Evolutionary conservation across 1,140 invertebrate species (phyloP).

Genomic region (Leptonema lineaticorne): DNA sequence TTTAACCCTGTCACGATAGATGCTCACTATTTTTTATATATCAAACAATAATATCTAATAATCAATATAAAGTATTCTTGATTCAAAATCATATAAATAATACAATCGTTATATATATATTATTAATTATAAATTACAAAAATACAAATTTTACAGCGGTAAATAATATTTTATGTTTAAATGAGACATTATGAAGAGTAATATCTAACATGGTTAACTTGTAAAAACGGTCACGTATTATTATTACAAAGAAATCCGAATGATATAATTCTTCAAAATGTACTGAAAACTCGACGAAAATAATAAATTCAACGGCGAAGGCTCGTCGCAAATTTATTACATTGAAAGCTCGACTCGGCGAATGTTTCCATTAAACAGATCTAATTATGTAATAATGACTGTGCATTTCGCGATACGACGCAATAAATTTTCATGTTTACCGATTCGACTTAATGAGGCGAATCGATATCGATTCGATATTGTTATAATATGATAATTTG

Average conservation of each 20-base stretch:
- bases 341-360: background rate
- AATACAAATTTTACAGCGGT: too few relatives aligned
- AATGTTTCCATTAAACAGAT: background rate
- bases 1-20: conserved; percentile 2
- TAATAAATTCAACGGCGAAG: too few relatives aligned
- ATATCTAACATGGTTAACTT: conserved; percentile 13
- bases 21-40: too few relatives aligned
- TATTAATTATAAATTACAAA: too few relatives aligned
- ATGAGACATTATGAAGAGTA: too few relatives aligned
- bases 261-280: conserved; percentile 20
- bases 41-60: background rate
- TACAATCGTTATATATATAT: too few relatives aligned
- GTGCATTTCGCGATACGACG: background rate
- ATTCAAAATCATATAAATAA: background rate
- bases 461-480: too few relatives aligned
- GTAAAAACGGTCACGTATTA: conserved; percentile 15
- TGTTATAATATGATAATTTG: conserved; percentile 11
- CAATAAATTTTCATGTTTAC: conserved; percentile 2
- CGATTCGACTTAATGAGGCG: background rate
- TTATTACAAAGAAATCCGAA: background rate
- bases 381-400: background rate
- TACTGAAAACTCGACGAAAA: conserved; percentile 12
- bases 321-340: too few relatives aligned
- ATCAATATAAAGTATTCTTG: too few relatives aligned
- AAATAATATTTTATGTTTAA: too few relatives aligned